These are phyloP conservation scores for Ochlodes sylvanus DNA, from an alignment of 2,888 invertebrate genomes.

Conservation along the genomic window DNA sequence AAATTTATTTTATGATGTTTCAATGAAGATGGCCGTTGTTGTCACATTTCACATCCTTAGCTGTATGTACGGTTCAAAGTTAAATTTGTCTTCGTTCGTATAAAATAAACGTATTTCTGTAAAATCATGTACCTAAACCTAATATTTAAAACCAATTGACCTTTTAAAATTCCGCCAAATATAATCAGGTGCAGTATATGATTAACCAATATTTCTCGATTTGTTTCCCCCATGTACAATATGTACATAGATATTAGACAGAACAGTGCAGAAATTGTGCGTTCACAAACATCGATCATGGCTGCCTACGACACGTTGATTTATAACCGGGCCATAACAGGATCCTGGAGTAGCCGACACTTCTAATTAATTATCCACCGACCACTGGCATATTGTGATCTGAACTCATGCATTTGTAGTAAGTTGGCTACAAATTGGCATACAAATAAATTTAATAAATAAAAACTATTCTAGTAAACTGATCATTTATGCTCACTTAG, in stretches of 20 bases:
- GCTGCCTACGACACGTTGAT: constrained; percentile 34
- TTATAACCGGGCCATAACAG: constrained; percentile 31
- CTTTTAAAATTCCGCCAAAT: too few species aligned
- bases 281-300: constrained; percentile 32
- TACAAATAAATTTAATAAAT: too few species aligned
- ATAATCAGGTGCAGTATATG: too few species aligned
- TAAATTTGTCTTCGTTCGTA: too few species aligned
- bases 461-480: too few species aligned
- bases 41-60: background rate
- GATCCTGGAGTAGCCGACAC: constrained; percentile 29
- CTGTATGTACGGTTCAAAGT: background rate
- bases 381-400: constrained; percentile 28
- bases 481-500: too few species aligned
- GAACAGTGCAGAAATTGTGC: constrained; percentile 21
- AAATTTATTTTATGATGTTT: background rate
- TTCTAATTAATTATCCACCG: constrained; percentile 30
- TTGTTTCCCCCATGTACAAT: background rate
- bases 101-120: background rate
- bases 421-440: background rate
- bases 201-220: background rate
- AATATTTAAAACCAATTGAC: too few species aligned
- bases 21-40: background rate
- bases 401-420: constrained; percentile 1
- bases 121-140: too few species aligned
- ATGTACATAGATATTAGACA: background rate